A percentile compares a stretch with the other conserved stretches of the same genome.
Conservation (phyloP, 2,888 invertebrate genomes). For the Autographa pulchrina region DNA sequence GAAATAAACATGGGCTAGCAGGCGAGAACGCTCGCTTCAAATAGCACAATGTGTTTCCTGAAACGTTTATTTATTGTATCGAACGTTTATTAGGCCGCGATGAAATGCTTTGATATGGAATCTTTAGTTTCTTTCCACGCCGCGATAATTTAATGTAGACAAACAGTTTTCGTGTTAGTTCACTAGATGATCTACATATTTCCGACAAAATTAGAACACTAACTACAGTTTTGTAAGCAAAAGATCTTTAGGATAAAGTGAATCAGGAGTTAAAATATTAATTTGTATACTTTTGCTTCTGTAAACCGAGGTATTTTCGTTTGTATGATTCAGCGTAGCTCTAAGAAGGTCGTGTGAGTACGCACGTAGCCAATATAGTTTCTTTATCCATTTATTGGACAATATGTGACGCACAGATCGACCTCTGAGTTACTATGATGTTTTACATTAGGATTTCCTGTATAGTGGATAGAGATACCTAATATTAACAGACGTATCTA, state of each 20-base stretch:
- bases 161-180: slow-evolving; percentile 24
- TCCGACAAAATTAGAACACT: slow-evolving; percentile 42
- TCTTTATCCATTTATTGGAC: slow-evolving; percentile 3
- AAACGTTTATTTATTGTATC: slow-evolving; percentile 67
- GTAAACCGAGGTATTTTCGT: slow-evolving; percentile 2
- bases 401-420: slow-evolving; percentile 5
- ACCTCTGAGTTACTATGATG: not conserved
- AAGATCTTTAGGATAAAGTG: not conserved
- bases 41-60: slow-evolving; percentile 70
- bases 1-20: slow-evolving; percentile 62
- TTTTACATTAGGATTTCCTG: not conserved
- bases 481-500: too few species aligned
- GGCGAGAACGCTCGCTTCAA: slow-evolving; percentile 53
- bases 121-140: slow-evolving; percentile 53
- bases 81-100: slow-evolving; percentile 62
- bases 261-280: not conserved
- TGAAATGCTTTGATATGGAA: slow-evolving; percentile 66
- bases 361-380: slow-evolving; percentile 5
- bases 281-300: slow-evolving; percentile 7
- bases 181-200: slow-evolving; percentile 42
- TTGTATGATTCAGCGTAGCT: not conserved
- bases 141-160: slow-evolving; percentile 43
- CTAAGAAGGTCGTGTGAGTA: slow-evolving; percentile 6
- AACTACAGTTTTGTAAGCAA: slow-evolving; percentile 8
- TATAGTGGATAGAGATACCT: not conserved